A percentile compares a stretch with the other conserved stretches of the same genome.
Evolutionary conservation across 1,140 invertebrate genomes (phyloP).

Genomic region (Cylas formicarius): DNA sequence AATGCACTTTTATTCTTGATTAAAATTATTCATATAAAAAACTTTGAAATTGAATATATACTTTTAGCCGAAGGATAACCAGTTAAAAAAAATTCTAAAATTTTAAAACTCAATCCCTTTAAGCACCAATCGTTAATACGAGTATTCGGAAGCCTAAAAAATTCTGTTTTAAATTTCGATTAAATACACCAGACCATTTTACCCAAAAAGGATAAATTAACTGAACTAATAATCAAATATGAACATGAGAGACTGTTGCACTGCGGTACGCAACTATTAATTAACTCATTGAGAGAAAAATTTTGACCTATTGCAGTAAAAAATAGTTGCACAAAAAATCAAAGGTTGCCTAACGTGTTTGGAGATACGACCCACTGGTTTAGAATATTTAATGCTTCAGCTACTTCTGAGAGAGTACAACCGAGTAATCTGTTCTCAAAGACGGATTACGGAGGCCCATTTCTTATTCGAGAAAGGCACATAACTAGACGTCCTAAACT

Average conservation of each 20-base stretch:
- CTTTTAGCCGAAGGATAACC: slow-evolving; percentile 8
- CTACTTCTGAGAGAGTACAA: slow-evolving; percentile 9
- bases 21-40: slow-evolving; percentile 15
- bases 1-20: slow-evolving; percentile 6
- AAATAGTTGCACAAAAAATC: slow-evolving; percentile 11
- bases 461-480: too few species aligned
- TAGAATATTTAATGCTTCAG: slow-evolving; percentile 10
- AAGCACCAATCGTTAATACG: slow-evolving; percentile 25
- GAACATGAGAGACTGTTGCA: slow-evolving; percentile 29
- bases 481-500: too few species aligned
- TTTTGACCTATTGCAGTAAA: slow-evolving; percentile 23
- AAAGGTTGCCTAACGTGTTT: slow-evolving; percentile 8
- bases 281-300: slow-evolving; percentile 17
- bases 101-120: slow-evolving; percentile 20
- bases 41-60: slow-evolving; percentile 14
- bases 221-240: slow-evolving; percentile 16
- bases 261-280: slow-evolving; percentile 26
- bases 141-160: too few species aligned
- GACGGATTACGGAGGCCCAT: slow-evolving; percentile 9
- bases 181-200: slow-evolving; percentile 25
- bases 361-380: slow-evolving; percentile 14
- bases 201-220: slow-evolving; percentile 18
- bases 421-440: slow-evolving; percentile 27
- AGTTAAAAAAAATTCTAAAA: slow-evolving; percentile 9
- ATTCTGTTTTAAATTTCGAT: too few species aligned